Evolutionary conservation across 1,140 invertebrate genomes (phyloP).

Genomic region (Drosophila lini): DNA sequence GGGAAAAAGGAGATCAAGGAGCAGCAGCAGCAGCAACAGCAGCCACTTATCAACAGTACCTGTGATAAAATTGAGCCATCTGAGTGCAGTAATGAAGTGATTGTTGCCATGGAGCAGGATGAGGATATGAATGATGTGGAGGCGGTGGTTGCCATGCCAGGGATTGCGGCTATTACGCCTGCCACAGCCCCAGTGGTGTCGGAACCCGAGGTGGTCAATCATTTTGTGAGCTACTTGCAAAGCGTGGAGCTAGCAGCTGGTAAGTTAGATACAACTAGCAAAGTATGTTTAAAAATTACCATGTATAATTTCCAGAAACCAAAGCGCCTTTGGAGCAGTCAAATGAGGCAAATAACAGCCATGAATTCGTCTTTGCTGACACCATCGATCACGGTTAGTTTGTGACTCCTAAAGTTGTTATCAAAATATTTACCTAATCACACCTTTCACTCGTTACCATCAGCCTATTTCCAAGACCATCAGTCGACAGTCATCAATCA

Average conservation of each 20-base stretch:
- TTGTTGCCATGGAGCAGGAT: constrained; percentile 35
- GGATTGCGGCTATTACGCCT: constrained; percentile 40
- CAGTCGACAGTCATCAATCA: constrained; percentile 63
- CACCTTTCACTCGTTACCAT: constrained; percentile 10
- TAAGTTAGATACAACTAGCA: not conserved
- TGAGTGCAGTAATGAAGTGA: constrained; percentile 45
- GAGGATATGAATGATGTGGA: constrained; percentile 25
- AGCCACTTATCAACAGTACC: constrained; percentile 82
- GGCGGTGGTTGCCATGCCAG: constrained; percentile 7
- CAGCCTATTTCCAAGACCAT: constrained; percentile 72
- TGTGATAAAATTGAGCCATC: constrained; percentile 77
- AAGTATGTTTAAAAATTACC: too few relatives aligned
- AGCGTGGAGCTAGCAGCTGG: constrained; percentile 55
- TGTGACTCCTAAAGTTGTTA: not conserved
- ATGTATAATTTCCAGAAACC: constrained; percentile 42
- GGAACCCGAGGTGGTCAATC: constrained; percentile 42
- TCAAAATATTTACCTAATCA: not conserved
- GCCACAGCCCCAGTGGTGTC: constrained; percentile 1
- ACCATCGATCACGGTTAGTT: constrained; percentile 76
- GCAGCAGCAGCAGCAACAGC: constrained; percentile 24
- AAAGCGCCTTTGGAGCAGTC: constrained; percentile 58
- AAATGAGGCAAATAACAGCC: constrained; percentile 42
- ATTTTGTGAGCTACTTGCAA: constrained; percentile 62
- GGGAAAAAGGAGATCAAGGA: constrained; percentile 7
- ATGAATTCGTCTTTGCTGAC: constrained; percentile 74